phyloP scores from a whole-genome alignment of 2,113 vertebrate species.

The Anarrhichthys ocellatus region DNA sequence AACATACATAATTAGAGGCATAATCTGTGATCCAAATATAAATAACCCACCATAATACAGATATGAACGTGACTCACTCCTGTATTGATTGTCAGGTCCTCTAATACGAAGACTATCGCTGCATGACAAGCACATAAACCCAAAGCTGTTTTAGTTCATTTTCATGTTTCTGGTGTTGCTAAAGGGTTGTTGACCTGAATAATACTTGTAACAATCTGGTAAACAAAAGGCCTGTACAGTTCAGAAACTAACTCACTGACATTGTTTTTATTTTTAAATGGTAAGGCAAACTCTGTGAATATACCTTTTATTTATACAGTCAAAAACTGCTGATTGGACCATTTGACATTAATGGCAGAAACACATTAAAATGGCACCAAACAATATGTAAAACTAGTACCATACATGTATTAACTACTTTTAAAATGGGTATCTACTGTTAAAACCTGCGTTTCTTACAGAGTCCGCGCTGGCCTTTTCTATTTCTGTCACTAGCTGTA shows the following conservation, averaged over 20 bases:
- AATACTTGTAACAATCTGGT: neutral
- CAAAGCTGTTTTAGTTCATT: neutral
- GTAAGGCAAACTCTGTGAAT: neutral
- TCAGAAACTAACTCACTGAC: neutral
- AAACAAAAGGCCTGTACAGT: neutral
- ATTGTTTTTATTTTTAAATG: neutral
- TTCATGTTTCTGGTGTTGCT: neutral
- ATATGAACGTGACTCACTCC: neutral
- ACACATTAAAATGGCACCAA: neutral
- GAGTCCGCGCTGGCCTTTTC: slow-evolving; percentile 22
- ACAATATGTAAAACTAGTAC: neutral
- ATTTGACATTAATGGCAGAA: neutral
- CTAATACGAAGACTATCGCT: neutral
- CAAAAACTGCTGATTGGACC: neutral
- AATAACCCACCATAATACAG: neutral
- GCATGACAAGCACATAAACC: neutral
- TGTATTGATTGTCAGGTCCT: neutral
- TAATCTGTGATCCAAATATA: neutral
- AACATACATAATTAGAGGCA: neutral
- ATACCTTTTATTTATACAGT: neutral
- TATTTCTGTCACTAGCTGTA: slow-evolving; percentile 35
- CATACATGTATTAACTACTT: neutral
- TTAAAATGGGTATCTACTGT: neutral
- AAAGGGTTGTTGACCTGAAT: neutral
- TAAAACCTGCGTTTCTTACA: neutral